These are phyloP conservation scores for Camponotus floridanus DNA, from an alignment of 1,140 invertebrate species.

Conservation along the genomic window DNA sequence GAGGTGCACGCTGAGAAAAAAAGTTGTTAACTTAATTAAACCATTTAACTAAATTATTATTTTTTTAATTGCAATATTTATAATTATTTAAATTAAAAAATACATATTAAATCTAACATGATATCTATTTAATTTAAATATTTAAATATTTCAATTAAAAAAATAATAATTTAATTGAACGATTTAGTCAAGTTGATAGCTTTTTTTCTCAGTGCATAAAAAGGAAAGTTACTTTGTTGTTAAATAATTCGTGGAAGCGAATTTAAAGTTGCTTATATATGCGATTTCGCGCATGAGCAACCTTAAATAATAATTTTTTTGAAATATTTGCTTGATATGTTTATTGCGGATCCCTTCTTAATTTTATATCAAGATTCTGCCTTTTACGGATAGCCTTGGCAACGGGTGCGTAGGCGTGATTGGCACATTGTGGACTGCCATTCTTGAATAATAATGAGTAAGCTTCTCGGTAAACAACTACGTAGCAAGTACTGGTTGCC, in stretches of 20 bases:
- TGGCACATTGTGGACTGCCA: background rate
- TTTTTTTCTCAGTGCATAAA: background rate
- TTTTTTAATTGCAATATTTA: too few species aligned
- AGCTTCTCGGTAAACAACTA: slow-evolving; percentile 30
- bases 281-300: background rate
- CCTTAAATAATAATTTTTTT: background rate
- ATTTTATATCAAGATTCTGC: too few species aligned
- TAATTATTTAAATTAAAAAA: too few species aligned
- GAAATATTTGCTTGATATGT: background rate
- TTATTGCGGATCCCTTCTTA: background rate
- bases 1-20: too few species aligned
- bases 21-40: too few species aligned
- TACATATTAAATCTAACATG: too few species aligned
- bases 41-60: too few species aligned
- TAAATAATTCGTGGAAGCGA: background rate
- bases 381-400: background rate
- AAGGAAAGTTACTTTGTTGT: background rate
- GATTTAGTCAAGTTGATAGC: too few species aligned
- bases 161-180: too few species aligned
- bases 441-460: slow-evolving; percentile 56
- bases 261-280: too few species aligned
- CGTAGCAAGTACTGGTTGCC: background rate
- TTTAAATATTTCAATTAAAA: too few species aligned
- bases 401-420: slow-evolving; percentile 16
- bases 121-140: too few species aligned